Evolutionary conservation across 2,113 vertebrate genomes (phyloP), one percentile per base, ranked within the genome.

Genomic region (Nerophis ophidion): DNA sequence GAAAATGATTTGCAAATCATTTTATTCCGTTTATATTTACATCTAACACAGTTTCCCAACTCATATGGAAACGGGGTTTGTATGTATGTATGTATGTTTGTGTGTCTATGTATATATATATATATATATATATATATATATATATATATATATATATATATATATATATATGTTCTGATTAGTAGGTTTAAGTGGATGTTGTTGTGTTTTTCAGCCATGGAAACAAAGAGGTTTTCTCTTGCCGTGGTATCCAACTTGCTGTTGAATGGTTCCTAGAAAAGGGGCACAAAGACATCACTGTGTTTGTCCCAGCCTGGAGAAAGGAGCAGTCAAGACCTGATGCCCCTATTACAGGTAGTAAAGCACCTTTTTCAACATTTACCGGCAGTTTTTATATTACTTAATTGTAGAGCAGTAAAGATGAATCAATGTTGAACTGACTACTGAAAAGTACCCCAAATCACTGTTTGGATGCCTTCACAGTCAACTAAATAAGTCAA

Each of bases 161-260:
- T 44, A 7, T 44, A 13, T 26, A 3, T 26, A 26, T 26, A 6
- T 34, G 5, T 57, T 36, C 2, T 2, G 54, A 55, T 61, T 7
- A 8, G 62, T 52, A 52, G 2, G 5, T 56, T 56, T 42, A 64
- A 61, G 34, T 16, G 40, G 9, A 55, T 44, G 40, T 77, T 58
- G 34, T 10, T 73, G 70, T 91, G 50, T 88, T 82, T 79, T 90
- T 77, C 87, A 99, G 97, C 84, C 97, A 99, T 86, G 97, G 96
- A 69, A 99, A 99, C 90, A 99, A 99, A 89, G 96, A 99, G 88
- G 93, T 96, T 48, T 99, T 99, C 86, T 99, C 96, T 68, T 98
- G 97, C 77, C 92, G 93, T 66, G 96, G 97, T 66, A 99, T 99
- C 84, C 95, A 97, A 57, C 89, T 99, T 68, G 95, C 97, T 71